phyloP scores from a whole-genome alignment of 2,113 vertebrate genomes.

The Jaculus jaculus region DNA sequence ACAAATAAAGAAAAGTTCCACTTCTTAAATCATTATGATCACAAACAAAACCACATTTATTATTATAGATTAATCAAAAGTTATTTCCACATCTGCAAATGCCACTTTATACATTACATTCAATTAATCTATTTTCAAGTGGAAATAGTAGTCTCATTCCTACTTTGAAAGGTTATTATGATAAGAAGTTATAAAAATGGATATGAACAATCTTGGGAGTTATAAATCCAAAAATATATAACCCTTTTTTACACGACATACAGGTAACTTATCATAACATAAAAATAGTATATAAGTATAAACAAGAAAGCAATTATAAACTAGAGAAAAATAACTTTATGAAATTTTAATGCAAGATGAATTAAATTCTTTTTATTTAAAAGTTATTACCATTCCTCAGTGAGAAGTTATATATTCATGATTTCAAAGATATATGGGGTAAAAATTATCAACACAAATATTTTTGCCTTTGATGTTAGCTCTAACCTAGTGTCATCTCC shows the following conservation, averaged over 20 bases:
- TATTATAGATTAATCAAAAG: conserved; percentile 20
- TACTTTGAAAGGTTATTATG: not conserved
- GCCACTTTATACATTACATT: not conserved
- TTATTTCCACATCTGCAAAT: conserved; percentile 4
- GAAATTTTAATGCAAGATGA: conserved; percentile 19
- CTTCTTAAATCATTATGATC: not conserved
- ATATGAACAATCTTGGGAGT: conserved; percentile 15
- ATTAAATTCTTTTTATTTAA: conserved; percentile 22
- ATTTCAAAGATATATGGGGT: conserved; percentile 20
- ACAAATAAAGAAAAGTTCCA: conserved; percentile 1
- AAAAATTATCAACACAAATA: conserved; percentile 13
- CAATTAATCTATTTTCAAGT: not conserved
- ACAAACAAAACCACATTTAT: conserved; percentile 40
- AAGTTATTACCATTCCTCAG: conserved; percentile 23
- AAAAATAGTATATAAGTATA: conserved; percentile 4
- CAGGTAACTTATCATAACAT: not conserved
- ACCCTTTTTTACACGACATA: not conserved
- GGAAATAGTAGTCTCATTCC: not conserved
- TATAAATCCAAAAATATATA: conserved; percentile 22
- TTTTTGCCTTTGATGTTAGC: not conserved
- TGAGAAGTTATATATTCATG: conserved; percentile 25
- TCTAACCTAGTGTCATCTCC: conserved; percentile 12
- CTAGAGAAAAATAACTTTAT: conserved; percentile 47
- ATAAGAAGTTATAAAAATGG: not conserved
- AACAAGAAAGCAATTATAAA: conserved; percentile 37